Conservation (phyloP, 2,888 invertebrate genomes). For the Tipula unca region DNA sequence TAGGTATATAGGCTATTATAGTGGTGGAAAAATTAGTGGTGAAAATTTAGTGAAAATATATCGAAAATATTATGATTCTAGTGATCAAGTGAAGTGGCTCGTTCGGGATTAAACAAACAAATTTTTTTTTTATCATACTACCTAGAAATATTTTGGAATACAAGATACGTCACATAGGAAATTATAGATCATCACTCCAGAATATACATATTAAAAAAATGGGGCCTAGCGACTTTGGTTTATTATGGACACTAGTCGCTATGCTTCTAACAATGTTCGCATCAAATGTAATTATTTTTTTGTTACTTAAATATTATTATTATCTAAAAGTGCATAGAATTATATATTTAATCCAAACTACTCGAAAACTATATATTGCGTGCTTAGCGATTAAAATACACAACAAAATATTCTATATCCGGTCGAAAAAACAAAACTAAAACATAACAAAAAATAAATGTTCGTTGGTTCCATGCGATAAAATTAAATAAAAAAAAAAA, state of each 20-base stretch:
- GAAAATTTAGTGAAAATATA: not conserved
- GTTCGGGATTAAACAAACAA: not conserved
- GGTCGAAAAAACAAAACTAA: not conserved
- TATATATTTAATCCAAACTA: not conserved
- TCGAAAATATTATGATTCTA: not conserved
- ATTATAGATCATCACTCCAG: not conserved
- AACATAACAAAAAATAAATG: not conserved
- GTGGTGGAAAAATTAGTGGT: not conserved
- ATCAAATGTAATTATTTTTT: constrained; percentile 15
- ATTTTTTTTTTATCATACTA: not conserved
- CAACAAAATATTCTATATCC: constrained; percentile 8
- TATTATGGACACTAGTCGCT: constrained; percentile 14
- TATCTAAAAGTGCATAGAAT: constrained; percentile 9
- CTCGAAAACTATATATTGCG: not conserved
- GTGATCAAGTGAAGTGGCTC: not conserved
- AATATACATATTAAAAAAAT: not conserved
- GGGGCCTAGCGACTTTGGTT: constrained; percentile 16
- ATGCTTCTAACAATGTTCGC: not conserved
- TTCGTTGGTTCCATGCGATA: constrained; percentile 8
- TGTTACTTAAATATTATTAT: not conserved
- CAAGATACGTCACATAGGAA: not conserved
- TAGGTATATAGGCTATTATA: too few relatives aligned
- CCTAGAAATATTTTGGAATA: not conserved
- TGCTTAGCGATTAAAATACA: not conserved
- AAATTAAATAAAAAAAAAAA: too few relatives aligned